phyloP scores from a whole-genome alignment of 2,888 invertebrate genomes.

The Cynaeus angustus region DNA sequence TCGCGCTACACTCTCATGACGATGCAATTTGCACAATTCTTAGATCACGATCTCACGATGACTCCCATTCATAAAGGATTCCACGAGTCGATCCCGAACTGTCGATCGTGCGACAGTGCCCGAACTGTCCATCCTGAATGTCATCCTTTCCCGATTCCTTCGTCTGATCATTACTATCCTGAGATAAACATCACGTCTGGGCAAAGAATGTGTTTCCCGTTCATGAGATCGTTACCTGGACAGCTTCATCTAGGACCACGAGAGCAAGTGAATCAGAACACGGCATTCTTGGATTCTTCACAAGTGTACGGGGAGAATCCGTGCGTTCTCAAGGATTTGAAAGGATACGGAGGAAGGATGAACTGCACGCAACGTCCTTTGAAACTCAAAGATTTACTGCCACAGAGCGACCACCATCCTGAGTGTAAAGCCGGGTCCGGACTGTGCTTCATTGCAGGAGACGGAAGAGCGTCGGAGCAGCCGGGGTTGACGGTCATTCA shows the following conservation, averaged over 20 bases:
- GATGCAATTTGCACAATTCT: slow-evolving; percentile 96
- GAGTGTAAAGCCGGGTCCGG: slow-evolving; percentile 92
- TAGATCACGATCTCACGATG: slow-evolving; percentile 96
- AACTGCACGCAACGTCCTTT: slow-evolving; percentile 86
- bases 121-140: slow-evolving; percentile 94
- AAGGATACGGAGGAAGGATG: slow-evolving; percentile 86
- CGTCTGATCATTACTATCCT: slow-evolving; percentile 92
- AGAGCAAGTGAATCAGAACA: slow-evolving; percentile 95
- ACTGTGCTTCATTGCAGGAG: slow-evolving; percentile 92
- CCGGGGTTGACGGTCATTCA: slow-evolving; percentile 92
- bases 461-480: slow-evolving; percentile 94
- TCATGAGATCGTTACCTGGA: slow-evolving; percentile 94
- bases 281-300: slow-evolving; percentile 90
- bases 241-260: slow-evolving; percentile 91
- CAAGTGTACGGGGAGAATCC: slow-evolving; percentile 92
- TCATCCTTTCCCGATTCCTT: slow-evolving; percentile 92
- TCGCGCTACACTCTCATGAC: slow-evolving; percentile 91
- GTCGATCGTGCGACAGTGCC: slow-evolving; percentile 90
- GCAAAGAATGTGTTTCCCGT: slow-evolving; percentile 91
- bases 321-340: slow-evolving; percentile 84
- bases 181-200: slow-evolving; percentile 89
- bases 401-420: slow-evolving; percentile 84
- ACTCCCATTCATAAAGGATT: slow-evolving; percentile 94
- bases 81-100: slow-evolving; percentile 92
- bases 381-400: slow-evolving; percentile 86